Conservation (phyloP, 2,888 invertebrate species). For the Pedicia rivosa region DNA sequence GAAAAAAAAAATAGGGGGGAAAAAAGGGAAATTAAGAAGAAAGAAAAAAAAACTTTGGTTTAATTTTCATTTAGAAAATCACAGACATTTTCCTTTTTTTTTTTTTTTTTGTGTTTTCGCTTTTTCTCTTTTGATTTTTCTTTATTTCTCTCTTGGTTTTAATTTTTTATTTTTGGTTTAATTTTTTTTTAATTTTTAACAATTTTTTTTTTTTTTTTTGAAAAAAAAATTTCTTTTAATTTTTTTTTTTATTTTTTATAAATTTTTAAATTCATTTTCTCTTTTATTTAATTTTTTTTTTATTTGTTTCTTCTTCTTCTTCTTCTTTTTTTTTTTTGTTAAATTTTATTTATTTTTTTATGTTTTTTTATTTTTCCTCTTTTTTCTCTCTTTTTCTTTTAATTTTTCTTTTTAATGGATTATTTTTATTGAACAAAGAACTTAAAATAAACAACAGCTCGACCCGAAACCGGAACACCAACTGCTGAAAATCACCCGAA, state of each 20-base stretch:
- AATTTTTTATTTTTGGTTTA: too few relatives aligned
- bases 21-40: too few relatives aligned
- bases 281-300: neutral
- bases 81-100: too few relatives aligned
- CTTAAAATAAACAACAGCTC: conserved; percentile 23
- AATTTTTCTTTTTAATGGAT: neutral
- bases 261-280: conserved; percentile 1
- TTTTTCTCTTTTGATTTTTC: too few relatives aligned
- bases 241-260: conserved; percentile 1
- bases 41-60: too few relatives aligned
- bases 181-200: too few relatives aligned
- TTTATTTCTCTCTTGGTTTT: too few relatives aligned
- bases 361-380: neutral
- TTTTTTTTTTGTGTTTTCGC: too few relatives aligned
- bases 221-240: neutral
- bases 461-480: conserved; percentile 35
- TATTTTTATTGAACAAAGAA: conserved; percentile 6
- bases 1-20: too few relatives aligned
- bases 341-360: conserved; percentile 1
- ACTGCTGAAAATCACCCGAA: conserved; percentile 16
- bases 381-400: neutral
- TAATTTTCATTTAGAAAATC: too few relatives aligned
- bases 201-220: conserved; percentile 2
- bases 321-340: neutral
- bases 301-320: neutral